These are phyloP conservation scores for Oceanodroma leucorhoa DNA, from an alignment of 2,797 vertebrate species.

Conservation along the genomic window DNA sequence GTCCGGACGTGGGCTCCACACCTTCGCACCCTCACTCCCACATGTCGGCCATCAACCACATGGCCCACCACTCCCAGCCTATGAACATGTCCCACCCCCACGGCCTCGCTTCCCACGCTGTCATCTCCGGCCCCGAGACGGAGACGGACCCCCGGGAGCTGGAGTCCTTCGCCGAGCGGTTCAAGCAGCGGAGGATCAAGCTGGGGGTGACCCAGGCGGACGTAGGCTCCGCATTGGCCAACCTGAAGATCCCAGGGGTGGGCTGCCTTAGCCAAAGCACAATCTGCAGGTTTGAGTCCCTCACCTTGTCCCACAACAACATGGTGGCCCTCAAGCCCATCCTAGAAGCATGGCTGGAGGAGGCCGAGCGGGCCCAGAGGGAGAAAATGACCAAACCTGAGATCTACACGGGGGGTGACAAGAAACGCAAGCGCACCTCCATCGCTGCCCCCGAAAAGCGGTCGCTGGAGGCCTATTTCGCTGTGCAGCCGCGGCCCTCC, in stretches of 20 bases:
- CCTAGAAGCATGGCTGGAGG: constrained; percentile 91
- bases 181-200: constrained; percentile 92
- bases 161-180: constrained; percentile 90
- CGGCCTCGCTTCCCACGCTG: constrained; percentile 80
- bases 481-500: constrained; percentile 89
- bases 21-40: constrained; percentile 87
- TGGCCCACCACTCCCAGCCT: constrained; percentile 83
- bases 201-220: constrained; percentile 91
- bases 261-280: constrained; percentile 93
- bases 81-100: constrained; percentile 88
- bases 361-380: constrained; percentile 88
- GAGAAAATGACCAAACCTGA: constrained; percentile 93
- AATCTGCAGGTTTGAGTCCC: constrained; percentile 93
- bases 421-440: constrained; percentile 90
- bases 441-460: constrained; percentile 91
- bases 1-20: constrained; percentile 85
- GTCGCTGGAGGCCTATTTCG: constrained; percentile 91
- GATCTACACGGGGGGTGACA: constrained; percentile 88
- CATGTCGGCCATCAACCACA: constrained; percentile 91
- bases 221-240: constrained; percentile 88
- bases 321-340: constrained; percentile 94
- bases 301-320: constrained; percentile 92
- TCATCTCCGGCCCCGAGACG: constrained; percentile 77
- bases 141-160: constrained; percentile 91
- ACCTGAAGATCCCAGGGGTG: constrained; percentile 92